Conservation (phyloP, 2,888 invertebrate species). For the Timandra comae region DNA sequence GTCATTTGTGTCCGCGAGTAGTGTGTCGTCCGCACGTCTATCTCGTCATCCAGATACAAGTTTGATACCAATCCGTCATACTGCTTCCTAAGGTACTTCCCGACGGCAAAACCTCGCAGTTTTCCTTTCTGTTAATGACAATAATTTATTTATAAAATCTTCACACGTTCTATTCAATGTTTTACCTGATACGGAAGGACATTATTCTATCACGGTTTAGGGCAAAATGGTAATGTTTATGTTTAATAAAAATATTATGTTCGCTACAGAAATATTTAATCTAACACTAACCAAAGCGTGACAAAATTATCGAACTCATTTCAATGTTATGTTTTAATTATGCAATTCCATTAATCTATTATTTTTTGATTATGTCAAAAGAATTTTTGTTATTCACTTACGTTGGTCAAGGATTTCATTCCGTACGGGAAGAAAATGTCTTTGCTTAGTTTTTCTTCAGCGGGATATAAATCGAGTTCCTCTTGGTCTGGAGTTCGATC, state of each 20-base stretch:
- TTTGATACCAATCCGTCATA: constrained; percentile 64
- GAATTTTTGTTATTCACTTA: constrained; percentile 51
- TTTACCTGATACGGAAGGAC: too few relatives aligned
- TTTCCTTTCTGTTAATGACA: constrained; percentile 64
- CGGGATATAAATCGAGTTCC: constrained; percentile 70
- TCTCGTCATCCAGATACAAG: constrained; percentile 66
- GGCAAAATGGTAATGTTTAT: too few relatives aligned
- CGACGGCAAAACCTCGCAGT: constrained; percentile 64
- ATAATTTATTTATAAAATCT: too few relatives aligned
- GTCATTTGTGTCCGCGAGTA: constrained; percentile 86
- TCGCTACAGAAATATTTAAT: too few relatives aligned
- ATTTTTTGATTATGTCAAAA: too few relatives aligned
- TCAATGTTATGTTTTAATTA: too few relatives aligned
- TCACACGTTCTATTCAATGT: too few relatives aligned
- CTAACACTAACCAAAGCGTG: too few relatives aligned
- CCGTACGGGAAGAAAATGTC: constrained; percentile 78
- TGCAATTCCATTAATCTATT: too few relatives aligned
- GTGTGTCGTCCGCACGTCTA: constrained; percentile 78
- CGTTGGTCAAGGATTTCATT: constrained; percentile 80
- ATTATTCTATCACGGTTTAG: too few relatives aligned
- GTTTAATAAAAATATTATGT: too few relatives aligned
- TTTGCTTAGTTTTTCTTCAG: constrained; percentile 48
- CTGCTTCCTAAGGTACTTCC: constrained; percentile 57
- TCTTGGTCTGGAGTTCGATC: constrained; percentile 81
- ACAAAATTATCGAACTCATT: too few relatives aligned